phyloP scores from a whole-genome alignment of 2,113 vertebrate species.

The Rhizomys pruinosus region DNA sequence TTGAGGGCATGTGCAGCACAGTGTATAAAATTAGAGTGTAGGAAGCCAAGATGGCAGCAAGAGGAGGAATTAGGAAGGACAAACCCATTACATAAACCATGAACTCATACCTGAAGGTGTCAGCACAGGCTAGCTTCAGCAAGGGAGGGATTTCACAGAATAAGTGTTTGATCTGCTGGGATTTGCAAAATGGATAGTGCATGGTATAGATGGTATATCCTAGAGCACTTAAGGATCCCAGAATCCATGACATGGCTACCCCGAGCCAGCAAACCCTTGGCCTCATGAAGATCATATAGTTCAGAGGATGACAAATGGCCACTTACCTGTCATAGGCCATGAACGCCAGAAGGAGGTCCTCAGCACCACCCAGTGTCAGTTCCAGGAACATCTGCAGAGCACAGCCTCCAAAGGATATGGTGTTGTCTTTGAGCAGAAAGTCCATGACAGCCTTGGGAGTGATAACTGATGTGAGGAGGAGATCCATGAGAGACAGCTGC shows the following conservation, averaged over 20 bases:
- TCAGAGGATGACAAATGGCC: constrained; percentile 53
- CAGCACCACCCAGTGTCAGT: constrained; percentile 57
- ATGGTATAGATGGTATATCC: constrained; percentile 44
- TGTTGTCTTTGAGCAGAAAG: not conserved
- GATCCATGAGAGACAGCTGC: constrained; percentile 70
- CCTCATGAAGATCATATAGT: constrained; percentile 74
- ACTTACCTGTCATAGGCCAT: constrained; percentile 23
- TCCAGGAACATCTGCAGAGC: constrained; percentile 75
- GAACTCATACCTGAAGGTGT: constrained; percentile 60
- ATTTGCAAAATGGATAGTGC: constrained; percentile 66
- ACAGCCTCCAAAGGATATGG: not conserved
- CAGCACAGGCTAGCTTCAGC: constrained; percentile 73
- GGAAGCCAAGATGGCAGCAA: constrained; percentile 61
- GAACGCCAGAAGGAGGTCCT: constrained; percentile 48
- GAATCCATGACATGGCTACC: constrained; percentile 61
- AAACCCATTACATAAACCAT: constrained; percentile 60
- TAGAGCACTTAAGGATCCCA: constrained; percentile 47
- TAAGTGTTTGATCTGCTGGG: constrained; percentile 69
- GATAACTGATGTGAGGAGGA: not conserved
- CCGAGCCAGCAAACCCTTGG: constrained; percentile 39
- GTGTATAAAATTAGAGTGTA: constrained; percentile 34
- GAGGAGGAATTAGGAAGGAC: constrained; percentile 43
- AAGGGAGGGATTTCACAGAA: constrained; percentile 75
- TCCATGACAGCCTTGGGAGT: not conserved
- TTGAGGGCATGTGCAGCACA: constrained; percentile 63